A percentile compares a stretch with the other conserved stretches of the same genome.
These are phyloP conservation scores for Vultur gryphus DNA, from an alignment of 2,797 vertebrate genomes.

Conservation along the genomic window DNA sequence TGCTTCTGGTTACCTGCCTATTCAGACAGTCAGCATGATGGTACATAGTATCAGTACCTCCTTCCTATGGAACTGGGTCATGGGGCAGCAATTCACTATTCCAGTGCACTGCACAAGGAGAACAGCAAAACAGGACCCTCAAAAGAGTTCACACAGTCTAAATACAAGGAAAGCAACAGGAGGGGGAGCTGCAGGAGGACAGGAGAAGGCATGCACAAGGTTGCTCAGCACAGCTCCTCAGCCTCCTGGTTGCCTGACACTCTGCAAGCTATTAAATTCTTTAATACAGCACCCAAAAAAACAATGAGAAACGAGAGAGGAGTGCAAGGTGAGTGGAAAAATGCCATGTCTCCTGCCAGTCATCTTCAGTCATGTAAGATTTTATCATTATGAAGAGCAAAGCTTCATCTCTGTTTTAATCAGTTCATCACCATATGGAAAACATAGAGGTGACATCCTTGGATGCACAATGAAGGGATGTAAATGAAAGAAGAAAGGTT, in stretches of 20 bases:
- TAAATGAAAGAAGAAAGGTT: not conserved
- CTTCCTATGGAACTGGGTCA: not conserved
- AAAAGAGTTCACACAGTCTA: not conserved
- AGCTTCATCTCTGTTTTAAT: not conserved
- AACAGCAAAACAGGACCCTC: not conserved
- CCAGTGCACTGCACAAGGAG: not conserved
- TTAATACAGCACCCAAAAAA: not conserved
- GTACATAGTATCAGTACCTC: not conserved
- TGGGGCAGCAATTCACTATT: not conserved
- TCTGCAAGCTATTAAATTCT: not conserved
- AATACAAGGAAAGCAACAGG: not conserved
- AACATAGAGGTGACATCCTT: not conserved
- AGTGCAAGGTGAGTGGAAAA: not conserved
- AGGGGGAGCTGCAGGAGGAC: not conserved
- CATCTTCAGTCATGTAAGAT: not conserved
- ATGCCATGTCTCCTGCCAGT: not conserved
- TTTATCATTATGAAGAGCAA: not conserved
- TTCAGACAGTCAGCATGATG: not conserved
- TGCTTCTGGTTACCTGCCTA: not conserved
- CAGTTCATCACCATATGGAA: fast-evolving
- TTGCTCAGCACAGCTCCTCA: not conserved
- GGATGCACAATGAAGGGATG: not conserved
- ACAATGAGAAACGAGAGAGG: not conserved
- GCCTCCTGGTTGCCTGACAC: not conserved
- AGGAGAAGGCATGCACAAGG: not conserved